Percentiles rank a stretch among this genome's conserved stretches.
Conservation (phyloP, 1,140 invertebrate genomes). For the Rhagoletis zephyria region DNA sequence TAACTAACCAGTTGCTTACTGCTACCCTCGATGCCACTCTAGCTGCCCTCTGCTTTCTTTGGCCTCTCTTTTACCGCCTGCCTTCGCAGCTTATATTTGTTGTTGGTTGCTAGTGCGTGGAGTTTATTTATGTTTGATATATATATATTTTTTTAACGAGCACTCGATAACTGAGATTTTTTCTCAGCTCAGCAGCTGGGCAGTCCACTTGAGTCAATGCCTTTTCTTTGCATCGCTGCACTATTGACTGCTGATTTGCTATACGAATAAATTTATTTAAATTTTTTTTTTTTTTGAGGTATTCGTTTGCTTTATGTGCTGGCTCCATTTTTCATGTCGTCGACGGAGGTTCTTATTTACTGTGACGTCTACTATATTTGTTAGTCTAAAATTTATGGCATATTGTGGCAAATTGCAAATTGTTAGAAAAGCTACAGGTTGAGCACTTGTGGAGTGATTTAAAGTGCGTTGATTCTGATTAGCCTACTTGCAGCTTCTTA, state of each 20-base stretch:
- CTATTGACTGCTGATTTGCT: constrained; percentile 25
- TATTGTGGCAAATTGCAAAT: not conserved
- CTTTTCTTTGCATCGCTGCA: not conserved
- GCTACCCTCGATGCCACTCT: not conserved
- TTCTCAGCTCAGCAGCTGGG: not conserved
- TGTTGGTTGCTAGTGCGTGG: not conserved
- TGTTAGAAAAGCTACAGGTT: not conserved
- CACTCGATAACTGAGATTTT: not conserved
- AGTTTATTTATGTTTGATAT: constrained; percentile 21
- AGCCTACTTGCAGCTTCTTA: no score
- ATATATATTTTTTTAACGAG: no score
- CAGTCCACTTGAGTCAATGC: not conserved
- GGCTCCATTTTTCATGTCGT: not conserved
- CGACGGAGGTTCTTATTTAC: not conserved
- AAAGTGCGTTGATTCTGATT: no score
- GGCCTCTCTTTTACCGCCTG: not conserved
- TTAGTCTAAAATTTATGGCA: not conserved
- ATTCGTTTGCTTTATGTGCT: constrained; percentile 11
- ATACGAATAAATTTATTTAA: not conserved
- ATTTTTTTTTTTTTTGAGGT: not conserved
- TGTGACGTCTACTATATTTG: not conserved
- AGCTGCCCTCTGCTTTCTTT: not conserved
- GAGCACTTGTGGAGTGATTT: no score
- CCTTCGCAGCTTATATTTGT: constrained; percentile 1
- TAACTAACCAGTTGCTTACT: not conserved